Evolutionary conservation across 2,888 invertebrate genomes (phyloP), one percentile per base, ranked within the genome.

Genomic region (Melinaea menophilus): DNA sequence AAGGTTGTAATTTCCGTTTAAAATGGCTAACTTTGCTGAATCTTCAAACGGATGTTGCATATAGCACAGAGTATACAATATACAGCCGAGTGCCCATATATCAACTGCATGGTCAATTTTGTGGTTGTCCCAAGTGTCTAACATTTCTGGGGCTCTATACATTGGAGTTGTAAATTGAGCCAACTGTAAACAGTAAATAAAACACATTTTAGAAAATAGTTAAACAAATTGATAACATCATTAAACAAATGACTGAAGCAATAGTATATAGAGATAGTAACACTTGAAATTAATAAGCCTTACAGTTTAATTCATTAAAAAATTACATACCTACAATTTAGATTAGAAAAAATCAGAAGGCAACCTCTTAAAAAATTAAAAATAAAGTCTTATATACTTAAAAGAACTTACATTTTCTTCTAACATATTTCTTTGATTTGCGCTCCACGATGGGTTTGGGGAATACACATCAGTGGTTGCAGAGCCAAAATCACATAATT

Each of bases 101-200:
- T 99, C 99, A 2, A 95, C 94, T 55, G 96, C 94, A 70, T 96
- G 93, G 63, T 98, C 98, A 71, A 99, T 98, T 68, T 95, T 95
- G 79, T 95, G 95, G 82, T 99, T 98, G 78, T 95, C 97, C 96
- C 99, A 99, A 4, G 98, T 97, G 81, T 99, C 99, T 69, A 99
- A 92, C 95, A 99, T 98, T 92, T 99, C 99, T 41, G 99, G 99
- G 0, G 99, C 96, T 80, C 99, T 93, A 86, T 99, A 99, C 99
- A 97, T 97, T 0, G 97, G 97, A 9, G 97, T 97, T 33, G 97
- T 97, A 75, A 93, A 94, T 77, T 93, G 93, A 55, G 95, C 94
- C 91, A 96, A 88, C 93, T 95, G 84, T 65, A 92, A 90, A 54
- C 56, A 31, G 7, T 11, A 54, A 47, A 22, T 45, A 7, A 13